Base-by-base conservation (phyloP, 2,113 vertebrate species). In the Protomyctophum bolini region DNA sequence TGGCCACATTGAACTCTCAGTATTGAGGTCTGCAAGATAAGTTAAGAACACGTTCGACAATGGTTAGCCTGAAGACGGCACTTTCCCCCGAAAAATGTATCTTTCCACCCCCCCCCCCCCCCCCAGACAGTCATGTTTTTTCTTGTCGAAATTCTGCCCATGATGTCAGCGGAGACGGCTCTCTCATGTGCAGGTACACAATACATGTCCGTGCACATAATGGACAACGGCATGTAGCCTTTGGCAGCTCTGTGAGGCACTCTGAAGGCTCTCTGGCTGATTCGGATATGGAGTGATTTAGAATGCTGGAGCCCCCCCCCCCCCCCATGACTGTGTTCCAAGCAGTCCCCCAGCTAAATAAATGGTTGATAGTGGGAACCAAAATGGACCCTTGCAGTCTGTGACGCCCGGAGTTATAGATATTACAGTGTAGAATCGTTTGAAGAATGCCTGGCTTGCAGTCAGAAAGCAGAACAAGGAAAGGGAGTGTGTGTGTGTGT, bases 371-470 rank as follows among this genome's bases (percentile, higher is more conserved):
- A 41, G 33, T 41, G 33, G 33, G 33, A 41, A 41, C 33, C 33
- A 41, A 41, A 41, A 41, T 41, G 33, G 33, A 41, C 5, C 33
- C 33, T 41, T 41, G 5, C 33, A 6, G 33, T 41, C 33, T 41
- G 5, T 6, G 5, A 41, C 5, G 33, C 3, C 33, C 0, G 5
- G 33, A 41, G 33, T 41, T 41, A 41, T 41, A 41, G 33, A 3
- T 41, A 41, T 41, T 41, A 41, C 33, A 41, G 33, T 41, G 33
- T 41, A 6, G 33, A 41, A 4, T 41, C 33, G 1, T 3, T 47
- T 45, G 59, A 85, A 79, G 81, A 88, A 89, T 90, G 70, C 41
- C 77, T 86, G 73, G 82, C 87, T 72, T 63, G 58, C 66, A 87
- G 83, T 84, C 81, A 84, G 78, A 70, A 79, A 80, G 63, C 21